Evolutionary conservation across 2,888 invertebrate species (phyloP).

Genomic region (Cheilosia urbana): DNA sequence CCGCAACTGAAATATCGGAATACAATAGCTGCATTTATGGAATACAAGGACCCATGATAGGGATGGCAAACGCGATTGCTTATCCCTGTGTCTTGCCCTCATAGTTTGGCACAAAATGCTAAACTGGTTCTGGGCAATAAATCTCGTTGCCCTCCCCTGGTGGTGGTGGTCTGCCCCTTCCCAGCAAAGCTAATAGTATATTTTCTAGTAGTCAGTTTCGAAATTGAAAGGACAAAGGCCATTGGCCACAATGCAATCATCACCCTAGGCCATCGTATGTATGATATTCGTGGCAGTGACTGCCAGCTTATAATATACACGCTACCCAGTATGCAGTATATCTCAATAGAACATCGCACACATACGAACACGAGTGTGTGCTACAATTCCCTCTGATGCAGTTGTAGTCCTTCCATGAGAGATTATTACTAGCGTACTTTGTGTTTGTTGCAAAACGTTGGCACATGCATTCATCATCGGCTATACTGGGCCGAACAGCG

Average conservation of each 20-base stretch:
- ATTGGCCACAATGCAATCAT: constrained; percentile 71
- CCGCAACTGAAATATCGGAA: constrained; percentile 15
- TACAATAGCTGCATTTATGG: constrained; percentile 1
- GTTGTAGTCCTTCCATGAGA: constrained; percentile 53
- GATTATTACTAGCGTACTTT: constrained; percentile 73
- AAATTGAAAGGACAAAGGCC: constrained; percentile 73
- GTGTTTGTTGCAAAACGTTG: constrained; percentile 73
- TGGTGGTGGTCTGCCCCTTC: background rate
- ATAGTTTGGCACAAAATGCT: constrained; percentile 48
- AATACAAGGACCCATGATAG: constrained; percentile 9
- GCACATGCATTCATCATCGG: constrained; percentile 72
- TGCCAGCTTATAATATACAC: background rate
- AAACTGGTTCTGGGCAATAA: constrained; percentile 53
- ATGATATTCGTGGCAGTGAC: constrained; percentile 58
- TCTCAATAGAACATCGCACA: constrained; percentile 3
- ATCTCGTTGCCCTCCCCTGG: constrained; percentile 40
- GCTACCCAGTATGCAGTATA: constrained; percentile 9
- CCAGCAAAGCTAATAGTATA: constrained; percentile 59
- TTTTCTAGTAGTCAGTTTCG: constrained; percentile 66
- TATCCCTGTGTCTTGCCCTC: constrained; percentile 57
- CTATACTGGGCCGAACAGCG: constrained; percentile 35
- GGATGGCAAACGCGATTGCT: constrained; percentile 45
- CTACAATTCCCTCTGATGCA: constrained; percentile 11
- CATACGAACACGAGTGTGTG: background rate
- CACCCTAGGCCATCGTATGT: constrained; percentile 63